phyloP scores from a whole-genome alignment of 1,140 invertebrate genomes.

The Macrosteles quadrilineatus region DNA sequence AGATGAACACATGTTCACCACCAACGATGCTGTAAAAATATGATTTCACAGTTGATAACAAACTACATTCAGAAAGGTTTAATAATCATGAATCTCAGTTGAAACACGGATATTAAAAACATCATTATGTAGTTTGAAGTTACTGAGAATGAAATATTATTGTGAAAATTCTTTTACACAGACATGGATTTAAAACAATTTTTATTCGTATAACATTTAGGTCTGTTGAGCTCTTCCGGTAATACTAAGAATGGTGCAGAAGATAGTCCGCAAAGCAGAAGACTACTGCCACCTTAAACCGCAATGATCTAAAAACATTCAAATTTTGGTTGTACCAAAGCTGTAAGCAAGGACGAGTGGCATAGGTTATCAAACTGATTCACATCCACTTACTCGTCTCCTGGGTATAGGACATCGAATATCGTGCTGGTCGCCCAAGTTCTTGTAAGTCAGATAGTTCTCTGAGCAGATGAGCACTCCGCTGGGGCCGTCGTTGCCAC shows the following conservation, averaged over 20 bases:
- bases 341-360: no score
- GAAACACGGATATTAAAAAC: slow-evolving; percentile 8
- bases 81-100: not conserved
- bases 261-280: no score
- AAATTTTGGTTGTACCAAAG: no score
- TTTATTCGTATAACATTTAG: no score
- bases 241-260: no score
- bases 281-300: no score
- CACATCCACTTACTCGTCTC: slow-evolving; percentile 62
- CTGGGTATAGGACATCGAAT: slow-evolving; percentile 98
- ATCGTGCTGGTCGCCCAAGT: slow-evolving; percentile 98
- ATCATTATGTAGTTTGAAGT: not conserved
- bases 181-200: no score
- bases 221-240: no score
- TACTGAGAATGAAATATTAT: no score
- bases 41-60: not conserved
- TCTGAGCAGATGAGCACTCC: slow-evolving; percentile 99
- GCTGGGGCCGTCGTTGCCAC: slow-evolving; percentile 97
- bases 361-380: slow-evolving; percentile 15
- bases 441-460: slow-evolving; percentile 99
- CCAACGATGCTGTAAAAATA: slow-evolving; percentile 6
- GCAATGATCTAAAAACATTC: no score
- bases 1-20: not conserved
- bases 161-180: no score
- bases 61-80: not conserved